Conservation (phyloP, 2,888 invertebrate species). For the Yponomeuta sedellus region DNA sequence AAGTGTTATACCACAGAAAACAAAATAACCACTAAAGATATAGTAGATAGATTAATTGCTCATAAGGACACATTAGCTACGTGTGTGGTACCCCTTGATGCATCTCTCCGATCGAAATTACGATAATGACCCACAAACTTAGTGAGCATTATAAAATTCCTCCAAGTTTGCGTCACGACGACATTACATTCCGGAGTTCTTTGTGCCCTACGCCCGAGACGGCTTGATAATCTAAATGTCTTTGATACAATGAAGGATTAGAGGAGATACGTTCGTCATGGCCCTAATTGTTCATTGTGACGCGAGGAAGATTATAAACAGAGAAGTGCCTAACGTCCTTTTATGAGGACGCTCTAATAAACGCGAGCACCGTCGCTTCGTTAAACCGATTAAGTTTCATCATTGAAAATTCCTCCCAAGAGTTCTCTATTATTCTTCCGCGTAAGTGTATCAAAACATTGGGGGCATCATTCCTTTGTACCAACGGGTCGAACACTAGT, state of each 20-base stretch:
- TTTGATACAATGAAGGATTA: slow-evolving; percentile 53
- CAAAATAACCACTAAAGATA: slow-evolving; percentile 8
- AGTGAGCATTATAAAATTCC: slow-evolving; percentile 62
- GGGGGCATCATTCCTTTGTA: neutral
- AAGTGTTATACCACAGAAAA: slow-evolving; percentile 3
- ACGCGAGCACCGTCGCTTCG: slow-evolving; percentile 20
- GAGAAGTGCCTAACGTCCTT: slow-evolving; percentile 14
- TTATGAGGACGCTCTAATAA: slow-evolving; percentile 19
- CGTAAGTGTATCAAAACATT: neutral
- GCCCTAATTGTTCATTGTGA: slow-evolving; percentile 53
- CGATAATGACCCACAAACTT: slow-evolving; percentile 60
- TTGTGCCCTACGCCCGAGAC: slow-evolving; percentile 35
- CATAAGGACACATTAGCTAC: slow-evolving; percentile 48
- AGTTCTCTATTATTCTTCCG: neutral
- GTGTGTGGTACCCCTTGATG: slow-evolving; percentile 65
- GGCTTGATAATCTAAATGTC: slow-evolving; percentile 62
- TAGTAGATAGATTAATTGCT: slow-evolving; percentile 49
- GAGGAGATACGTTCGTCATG: slow-evolving; percentile 27
- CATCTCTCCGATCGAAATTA: slow-evolving; percentile 58
- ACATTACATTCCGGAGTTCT: slow-evolving; percentile 27
- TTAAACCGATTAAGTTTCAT: slow-evolving; percentile 3
- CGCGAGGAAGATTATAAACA: slow-evolving; percentile 24
- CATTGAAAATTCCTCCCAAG: neutral
- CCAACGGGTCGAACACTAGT: neutral
- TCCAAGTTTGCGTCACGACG: slow-evolving; percentile 56